Conservation (phyloP, 2,797 vertebrate genomes). For the Glyptemys insculpta region DNA sequence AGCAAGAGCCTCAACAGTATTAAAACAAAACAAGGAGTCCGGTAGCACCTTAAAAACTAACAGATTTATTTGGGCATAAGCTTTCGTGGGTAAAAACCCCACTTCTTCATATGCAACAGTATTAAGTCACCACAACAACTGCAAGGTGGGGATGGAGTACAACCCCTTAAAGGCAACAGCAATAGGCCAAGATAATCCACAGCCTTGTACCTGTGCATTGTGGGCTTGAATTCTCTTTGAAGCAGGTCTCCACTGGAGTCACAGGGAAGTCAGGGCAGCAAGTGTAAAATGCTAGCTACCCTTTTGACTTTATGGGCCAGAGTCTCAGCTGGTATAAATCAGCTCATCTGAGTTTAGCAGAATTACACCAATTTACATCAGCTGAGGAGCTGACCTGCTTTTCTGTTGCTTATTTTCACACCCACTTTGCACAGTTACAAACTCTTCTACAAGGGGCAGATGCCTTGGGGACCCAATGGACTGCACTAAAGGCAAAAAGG, state of each 20-base stretch:
- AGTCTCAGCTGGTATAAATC: background rate
- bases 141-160: background rate
- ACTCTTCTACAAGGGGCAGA: background rate
- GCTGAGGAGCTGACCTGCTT: background rate
- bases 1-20: background rate
- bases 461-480: constrained; percentile 12
- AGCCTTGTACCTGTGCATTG: background rate
- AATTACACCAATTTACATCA: background rate
- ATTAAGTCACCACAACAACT: background rate
- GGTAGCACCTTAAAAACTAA: too few relatives aligned
- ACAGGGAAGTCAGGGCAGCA: background rate
- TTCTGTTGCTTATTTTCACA: background rate
- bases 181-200: background rate
- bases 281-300: background rate
- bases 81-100: too few relatives aligned
- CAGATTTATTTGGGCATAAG: too few relatives aligned
- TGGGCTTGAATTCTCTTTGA: background rate
- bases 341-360: accelerated
- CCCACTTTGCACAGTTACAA: constrained; percentile 15
- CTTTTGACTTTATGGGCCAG: background rate
- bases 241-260: background rate
- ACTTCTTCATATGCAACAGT: background rate
- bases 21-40: constrained; percentile 18
- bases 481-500: background rate
- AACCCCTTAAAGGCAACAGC: background rate